These are phyloP conservation scores for Petrophora chlorosata DNA, from an alignment of 2,888 invertebrate species.

Conservation along the genomic window DNA sequence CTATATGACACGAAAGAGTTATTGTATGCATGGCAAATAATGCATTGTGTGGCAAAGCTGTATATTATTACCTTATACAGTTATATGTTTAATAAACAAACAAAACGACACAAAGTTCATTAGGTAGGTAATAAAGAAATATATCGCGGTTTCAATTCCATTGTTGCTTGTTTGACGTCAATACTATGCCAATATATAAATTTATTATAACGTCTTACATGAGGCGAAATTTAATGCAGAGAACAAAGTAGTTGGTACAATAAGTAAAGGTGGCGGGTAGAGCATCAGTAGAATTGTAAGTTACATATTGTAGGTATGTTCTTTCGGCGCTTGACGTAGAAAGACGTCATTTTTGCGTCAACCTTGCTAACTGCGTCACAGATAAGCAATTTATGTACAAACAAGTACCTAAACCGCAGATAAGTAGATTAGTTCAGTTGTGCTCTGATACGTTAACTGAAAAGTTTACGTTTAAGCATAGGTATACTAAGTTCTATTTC, in stretches of 20 bases:
- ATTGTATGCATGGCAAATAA: too few relatives aligned
- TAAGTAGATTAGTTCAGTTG: too few relatives aligned
- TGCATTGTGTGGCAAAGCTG: too few relatives aligned
- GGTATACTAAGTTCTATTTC: too few relatives aligned
- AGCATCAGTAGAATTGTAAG: too few relatives aligned
- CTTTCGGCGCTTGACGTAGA: conserved; percentile 3
- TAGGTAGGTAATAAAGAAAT: conserved; percentile 3
- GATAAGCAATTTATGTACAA: background rate
- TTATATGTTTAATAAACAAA: too few relatives aligned
- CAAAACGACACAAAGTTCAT: background rate
- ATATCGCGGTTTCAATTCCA: background rate
- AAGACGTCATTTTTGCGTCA: conserved; percentile 19
- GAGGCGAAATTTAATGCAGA: background rate
- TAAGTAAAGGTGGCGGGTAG: background rate
- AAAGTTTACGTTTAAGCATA: too few relatives aligned
- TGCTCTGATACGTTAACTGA: too few relatives aligned
- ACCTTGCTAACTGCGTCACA: conserved; percentile 15
- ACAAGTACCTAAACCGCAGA: too few relatives aligned
- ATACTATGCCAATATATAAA: conserved; percentile 1
- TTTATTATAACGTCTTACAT: background rate
- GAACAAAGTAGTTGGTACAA: background rate
- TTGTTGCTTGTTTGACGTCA: conserved; percentile 9
- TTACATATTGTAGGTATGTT: background rate
- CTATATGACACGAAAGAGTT: too few relatives aligned
- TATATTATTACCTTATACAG: too few relatives aligned